Conservation (phyloP, 2,888 invertebrate species). For the Panorpa germanica region DNA sequence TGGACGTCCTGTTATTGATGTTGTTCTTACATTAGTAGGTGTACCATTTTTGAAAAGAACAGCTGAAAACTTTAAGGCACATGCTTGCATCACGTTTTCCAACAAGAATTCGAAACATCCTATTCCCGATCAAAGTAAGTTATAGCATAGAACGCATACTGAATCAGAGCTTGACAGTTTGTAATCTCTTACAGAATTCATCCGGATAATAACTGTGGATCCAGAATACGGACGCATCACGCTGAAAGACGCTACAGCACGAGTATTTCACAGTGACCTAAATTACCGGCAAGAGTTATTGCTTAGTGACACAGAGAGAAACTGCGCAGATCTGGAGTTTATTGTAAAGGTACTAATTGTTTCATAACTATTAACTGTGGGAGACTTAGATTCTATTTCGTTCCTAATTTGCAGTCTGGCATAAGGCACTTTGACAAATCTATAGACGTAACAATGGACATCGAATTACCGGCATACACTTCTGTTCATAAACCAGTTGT, state of each 20-base stretch:
- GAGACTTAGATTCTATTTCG: neutral
- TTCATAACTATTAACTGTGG: neutral
- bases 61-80: conserved; percentile 23
- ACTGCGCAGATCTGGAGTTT: no score
- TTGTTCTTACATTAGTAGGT: conserved; percentile 20
- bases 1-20: conserved; percentile 24
- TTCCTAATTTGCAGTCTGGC: conserved; percentile 7
- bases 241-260: conserved; percentile 19
- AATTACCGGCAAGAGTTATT: conserved; percentile 23
- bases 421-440: conserved; percentile 11
- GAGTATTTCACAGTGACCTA: no score
- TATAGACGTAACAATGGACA: conserved; percentile 11
- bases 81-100: conserved; percentile 23
- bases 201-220: conserved; percentile 20
- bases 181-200: conserved; percentile 22
- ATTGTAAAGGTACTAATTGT: no score
- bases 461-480: no score
- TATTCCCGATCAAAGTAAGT: no score
- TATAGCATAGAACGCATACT: no score
- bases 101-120: conserved; percentile 20
- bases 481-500: no score
- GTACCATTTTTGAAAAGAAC: conserved; percentile 25
- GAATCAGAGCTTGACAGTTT: no score
- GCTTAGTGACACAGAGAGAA: no score
- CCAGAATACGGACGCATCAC: conserved; percentile 18